phyloP scores from a whole-genome alignment of 2,113 vertebrate species.

The Indicator maculatus region DNA sequence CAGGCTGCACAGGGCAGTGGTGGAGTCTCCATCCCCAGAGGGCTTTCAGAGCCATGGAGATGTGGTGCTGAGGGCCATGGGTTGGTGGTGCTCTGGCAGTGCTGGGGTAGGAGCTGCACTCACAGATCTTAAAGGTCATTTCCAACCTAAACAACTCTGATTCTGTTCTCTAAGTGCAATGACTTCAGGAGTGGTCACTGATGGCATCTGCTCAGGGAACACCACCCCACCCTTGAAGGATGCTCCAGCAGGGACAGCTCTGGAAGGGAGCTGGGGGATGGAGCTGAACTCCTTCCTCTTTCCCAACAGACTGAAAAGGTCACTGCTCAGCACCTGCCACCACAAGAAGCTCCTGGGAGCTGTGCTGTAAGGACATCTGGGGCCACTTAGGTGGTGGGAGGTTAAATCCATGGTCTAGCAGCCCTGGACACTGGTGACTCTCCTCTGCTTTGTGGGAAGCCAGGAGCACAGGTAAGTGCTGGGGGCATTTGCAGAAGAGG shows the following conservation, averaged over 20 bases:
- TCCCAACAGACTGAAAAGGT: background rate
- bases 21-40: too few relatives aligned
- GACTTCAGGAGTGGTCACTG: background rate
- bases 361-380: background rate
- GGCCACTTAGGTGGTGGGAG: background rate
- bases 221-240: background rate
- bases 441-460: background rate
- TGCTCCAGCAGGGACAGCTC: background rate
- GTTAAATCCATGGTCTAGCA: background rate
- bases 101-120: too few relatives aligned
- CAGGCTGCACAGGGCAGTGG: too few relatives aligned
- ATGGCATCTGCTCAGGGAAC: background rate
- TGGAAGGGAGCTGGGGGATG: background rate
- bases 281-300: background rate
- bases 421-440: background rate
- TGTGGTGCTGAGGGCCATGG: too few relatives aligned
- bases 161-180: background rate
- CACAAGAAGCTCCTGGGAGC: background rate
- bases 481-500: background rate
- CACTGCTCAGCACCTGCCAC: background rate
- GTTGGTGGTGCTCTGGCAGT: too few relatives aligned
- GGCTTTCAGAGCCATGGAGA: too few relatives aligned
- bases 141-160: background rate
- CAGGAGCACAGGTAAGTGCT: background rate
- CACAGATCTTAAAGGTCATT: too few relatives aligned